Evolutionary conservation across 2,797 vertebrate genomes (phyloP).

Genomic region (Naso thynnoides): DNA sequence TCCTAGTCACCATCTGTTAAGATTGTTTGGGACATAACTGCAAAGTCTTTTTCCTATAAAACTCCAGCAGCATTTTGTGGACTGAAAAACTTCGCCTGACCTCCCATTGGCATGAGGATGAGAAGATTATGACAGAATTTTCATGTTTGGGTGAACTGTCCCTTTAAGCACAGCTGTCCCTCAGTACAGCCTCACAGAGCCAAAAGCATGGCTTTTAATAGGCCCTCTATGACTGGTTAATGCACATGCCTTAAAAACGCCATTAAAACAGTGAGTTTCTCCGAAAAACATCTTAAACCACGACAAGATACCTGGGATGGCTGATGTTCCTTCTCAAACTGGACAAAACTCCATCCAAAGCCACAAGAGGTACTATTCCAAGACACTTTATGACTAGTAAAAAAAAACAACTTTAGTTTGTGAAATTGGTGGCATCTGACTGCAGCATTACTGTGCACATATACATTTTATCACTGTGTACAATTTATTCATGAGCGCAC

Average conservation of each 20-base stretch:
- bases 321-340: neutral
- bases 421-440: neutral
- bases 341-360: neutral
- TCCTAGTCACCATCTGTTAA: too few relatives aligned
- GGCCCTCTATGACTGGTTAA: neutral
- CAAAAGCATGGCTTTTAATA: neutral
- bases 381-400: neutral
- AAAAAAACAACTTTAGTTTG: neutral
- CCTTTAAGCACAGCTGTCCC: neutral
- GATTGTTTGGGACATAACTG: too few relatives aligned
- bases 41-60: too few relatives aligned
- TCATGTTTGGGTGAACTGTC: too few relatives aligned
- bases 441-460: too few relatives aligned
- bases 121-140: too few relatives aligned
- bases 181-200: too few relatives aligned
- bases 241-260: neutral
- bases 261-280: neutral
- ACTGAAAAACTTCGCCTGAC: too few relatives aligned
- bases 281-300: neutral
- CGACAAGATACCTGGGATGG: neutral
- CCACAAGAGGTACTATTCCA: neutral
- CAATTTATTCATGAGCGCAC: conserved; percentile 22
- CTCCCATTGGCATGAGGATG: too few relatives aligned
- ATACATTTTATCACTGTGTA: rapidly evolving
- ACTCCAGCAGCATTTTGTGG: too few relatives aligned